A percentile compares a stretch with the other conserved stretches of the same genome.
phyloP scores from a whole-genome alignment of 2,888 invertebrate species.

The Steinernema carpocapsae region DNA sequence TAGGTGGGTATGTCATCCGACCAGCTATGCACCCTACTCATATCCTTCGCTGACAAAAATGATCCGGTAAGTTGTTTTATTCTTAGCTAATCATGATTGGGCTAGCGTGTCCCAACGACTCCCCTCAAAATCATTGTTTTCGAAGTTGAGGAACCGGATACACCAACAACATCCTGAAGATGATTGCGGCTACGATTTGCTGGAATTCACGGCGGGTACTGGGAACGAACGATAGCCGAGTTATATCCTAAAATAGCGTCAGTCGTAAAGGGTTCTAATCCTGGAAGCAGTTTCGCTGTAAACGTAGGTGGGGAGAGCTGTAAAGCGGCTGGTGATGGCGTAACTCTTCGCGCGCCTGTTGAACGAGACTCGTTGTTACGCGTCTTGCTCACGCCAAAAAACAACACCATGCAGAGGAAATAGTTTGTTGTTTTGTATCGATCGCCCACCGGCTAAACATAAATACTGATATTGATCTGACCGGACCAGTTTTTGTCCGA shows the following conservation, averaged over 20 bases:
- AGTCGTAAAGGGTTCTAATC: slow-evolving; percentile 27
- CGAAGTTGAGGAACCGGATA: no score
- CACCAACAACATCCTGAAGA: no score
- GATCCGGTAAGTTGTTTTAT: slow-evolving; percentile 47
- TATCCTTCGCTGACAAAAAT: slow-evolving; percentile 46
- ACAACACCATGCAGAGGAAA: slow-evolving; percentile 3
- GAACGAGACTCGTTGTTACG: slow-evolving; percentile 15
- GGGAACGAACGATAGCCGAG: background rate
- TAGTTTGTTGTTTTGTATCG: slow-evolving; percentile 31
- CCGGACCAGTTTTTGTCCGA: slow-evolving; percentile 35
- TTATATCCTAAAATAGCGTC: slow-evolving; percentile 28
- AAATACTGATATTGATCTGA: slow-evolving; percentile 35
- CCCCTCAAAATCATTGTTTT: no score
- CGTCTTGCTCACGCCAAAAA: background rate
- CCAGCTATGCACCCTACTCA: slow-evolving; percentile 29
- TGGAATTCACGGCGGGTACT: no score
- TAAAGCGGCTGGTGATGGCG: slow-evolving; percentile 2
- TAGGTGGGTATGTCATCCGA: slow-evolving; percentile 33
- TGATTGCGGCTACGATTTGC: no score
- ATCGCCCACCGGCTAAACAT: slow-evolving; percentile 27
- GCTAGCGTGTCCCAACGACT: no score
- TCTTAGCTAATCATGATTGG: background rate
- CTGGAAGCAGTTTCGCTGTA: slow-evolving; percentile 4
- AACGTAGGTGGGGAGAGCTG: slow-evolving; percentile 4
- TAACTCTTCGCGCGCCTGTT: slow-evolving; percentile 6